Evolutionary conservation across 2,113 vertebrate genomes (phyloP), one percentile per base, ranked within the genome.

Genomic region (Hippocampus barbouri): DNA sequence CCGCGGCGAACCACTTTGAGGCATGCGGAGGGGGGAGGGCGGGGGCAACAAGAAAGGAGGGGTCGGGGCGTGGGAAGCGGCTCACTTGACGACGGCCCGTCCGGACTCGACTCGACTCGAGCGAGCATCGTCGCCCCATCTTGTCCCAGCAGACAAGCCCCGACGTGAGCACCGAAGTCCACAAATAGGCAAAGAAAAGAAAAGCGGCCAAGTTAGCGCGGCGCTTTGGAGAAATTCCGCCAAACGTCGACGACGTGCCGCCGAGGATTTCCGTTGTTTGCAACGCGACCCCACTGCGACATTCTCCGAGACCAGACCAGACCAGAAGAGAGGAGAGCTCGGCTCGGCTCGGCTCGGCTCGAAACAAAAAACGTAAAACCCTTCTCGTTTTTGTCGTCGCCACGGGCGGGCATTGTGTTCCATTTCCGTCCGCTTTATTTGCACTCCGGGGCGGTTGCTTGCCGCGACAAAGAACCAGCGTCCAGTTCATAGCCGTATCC

Each of bases 401-500:
- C 62, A 40, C 8, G 38, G 14, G n/a, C n/a, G 23, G 14, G 21
- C 64, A 1, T 25, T 18, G 7, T 61, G 27, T 3, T 11, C 8
- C 1, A 11, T 63, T 41, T 40, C 18, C 20, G 20, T n/a, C 20
- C 18, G 64, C 23, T 66, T 34, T 16, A 8, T 47, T 1, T 25
- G 8, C 8, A 27, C 12, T 47, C 23, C 6, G 3, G 3, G 8
- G 60, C 18, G 23, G 23, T 25, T 47, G 12, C 63, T 47, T 66
- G 41, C 41, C 40, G 64, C 47, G 64, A 66, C 64, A 16, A 66
- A 66, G 41, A 47, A 23, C 41, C 64, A 27, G 41, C 2, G 1
- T 43, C 62, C 62, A 65, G 62, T 15, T 43, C 0, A 65, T 65
- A 65, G 62, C 38, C 62, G 40, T 23, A 65, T 23, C 62, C 62